phyloP scores from a whole-genome alignment of 2,888 invertebrate genomes.

The Reticulitermes lucifugus region DNA sequence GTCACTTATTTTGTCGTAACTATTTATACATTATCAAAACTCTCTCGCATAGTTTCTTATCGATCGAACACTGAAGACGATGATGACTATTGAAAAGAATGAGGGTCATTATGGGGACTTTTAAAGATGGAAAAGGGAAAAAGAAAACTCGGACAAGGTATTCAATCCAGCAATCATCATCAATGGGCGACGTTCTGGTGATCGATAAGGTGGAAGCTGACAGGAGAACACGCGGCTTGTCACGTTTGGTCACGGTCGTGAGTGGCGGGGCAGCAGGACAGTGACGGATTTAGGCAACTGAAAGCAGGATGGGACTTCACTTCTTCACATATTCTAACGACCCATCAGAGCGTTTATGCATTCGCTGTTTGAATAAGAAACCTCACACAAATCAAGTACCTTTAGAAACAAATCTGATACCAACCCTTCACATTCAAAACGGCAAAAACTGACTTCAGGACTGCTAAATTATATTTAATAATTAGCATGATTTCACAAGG shows the following conservation, averaged over 20 bases:
- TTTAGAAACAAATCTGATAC: not conserved
- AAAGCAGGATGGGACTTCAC: constrained; percentile 3
- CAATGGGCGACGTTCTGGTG: not conserved
- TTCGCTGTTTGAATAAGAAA: not conserved
- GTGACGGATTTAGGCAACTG: constrained; percentile 22
- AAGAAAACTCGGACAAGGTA: not conserved
- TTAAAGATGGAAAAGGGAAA: not conserved
- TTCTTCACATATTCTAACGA: constrained; percentile 14
- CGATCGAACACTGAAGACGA: not conserved
- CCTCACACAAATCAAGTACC: not conserved
- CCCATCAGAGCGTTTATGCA: not conserved
- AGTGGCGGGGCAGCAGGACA: not conserved
- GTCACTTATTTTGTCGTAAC: not conserved
- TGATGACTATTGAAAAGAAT: constrained; percentile 25
- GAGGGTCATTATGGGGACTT: not conserved
- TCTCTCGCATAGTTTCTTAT: not conserved
- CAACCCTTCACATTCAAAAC: not conserved
- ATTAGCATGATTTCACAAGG: not conserved
- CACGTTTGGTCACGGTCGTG: constrained; percentile 1
- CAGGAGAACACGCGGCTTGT: constrained; percentile 14
- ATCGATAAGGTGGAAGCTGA: constrained; percentile 28
- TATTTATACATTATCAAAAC: not conserved
- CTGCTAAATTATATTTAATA: not conserved
- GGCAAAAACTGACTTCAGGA: not conserved
- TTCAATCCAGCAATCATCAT: constrained; percentile 16